A percentile compares a stretch with the other conserved stretches of the same genome.
Conservation (phyloP, 2,113 vertebrate species). For the Mormoops blainvillei region DNA sequence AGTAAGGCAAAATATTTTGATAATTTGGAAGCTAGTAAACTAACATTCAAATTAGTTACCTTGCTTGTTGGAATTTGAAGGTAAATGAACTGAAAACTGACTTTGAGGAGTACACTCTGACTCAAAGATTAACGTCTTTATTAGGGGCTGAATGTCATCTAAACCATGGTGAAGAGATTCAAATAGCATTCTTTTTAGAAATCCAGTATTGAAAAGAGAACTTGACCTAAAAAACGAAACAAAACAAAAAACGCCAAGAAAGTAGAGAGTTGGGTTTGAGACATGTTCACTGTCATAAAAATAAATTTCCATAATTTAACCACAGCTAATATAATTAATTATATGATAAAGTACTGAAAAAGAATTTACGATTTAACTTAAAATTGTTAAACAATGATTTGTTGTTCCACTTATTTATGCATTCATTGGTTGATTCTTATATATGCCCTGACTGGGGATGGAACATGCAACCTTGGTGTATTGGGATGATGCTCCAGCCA, state of each 20-base stretch:
- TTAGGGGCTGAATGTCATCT: conserved; percentile 90
- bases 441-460: too few relatives aligned
- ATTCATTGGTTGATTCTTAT: too few relatives aligned
- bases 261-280: background rate
- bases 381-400: background rate
- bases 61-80: conserved; percentile 84
- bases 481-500: too few relatives aligned
- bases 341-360: background rate
- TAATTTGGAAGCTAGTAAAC: background rate
- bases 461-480: too few relatives aligned
- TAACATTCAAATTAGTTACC: conserved; percentile 76
- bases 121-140: conserved; percentile 94
- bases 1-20: background rate
- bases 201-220: conserved; percentile 91
- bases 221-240: conserved; percentile 84
- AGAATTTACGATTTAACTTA: background rate
- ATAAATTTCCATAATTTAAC: background rate
- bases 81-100: conserved; percentile 77
- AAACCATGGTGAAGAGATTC: conserved; percentile 88
- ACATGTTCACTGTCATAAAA: conserved; percentile 29
- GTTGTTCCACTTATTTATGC: too few relatives aligned
- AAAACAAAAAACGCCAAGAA: background rate
- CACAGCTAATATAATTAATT: background rate
- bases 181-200: conserved; percentile 92
- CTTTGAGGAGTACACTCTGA: conserved; percentile 91